Conservation (phyloP, 2,888 invertebrate species). For the Drosophila sordidapex region DNA sequence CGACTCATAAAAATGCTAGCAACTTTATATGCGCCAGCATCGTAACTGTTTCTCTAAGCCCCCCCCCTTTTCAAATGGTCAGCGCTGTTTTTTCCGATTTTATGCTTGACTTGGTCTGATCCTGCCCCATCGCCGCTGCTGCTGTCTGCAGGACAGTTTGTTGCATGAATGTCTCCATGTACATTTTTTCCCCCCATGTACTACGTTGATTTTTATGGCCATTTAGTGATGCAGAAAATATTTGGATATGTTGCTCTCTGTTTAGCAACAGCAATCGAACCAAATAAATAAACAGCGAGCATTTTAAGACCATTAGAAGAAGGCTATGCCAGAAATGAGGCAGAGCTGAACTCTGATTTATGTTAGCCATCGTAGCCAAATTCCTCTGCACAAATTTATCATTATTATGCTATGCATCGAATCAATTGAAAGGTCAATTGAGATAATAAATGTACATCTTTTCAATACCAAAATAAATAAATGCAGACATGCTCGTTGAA, state of each 20-base stretch:
- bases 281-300: constrained; percentile 53
- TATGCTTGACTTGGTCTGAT: constrained; percentile 59
- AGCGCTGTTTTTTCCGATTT: constrained; percentile 61
- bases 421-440: neutral
- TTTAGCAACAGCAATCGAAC: constrained; percentile 44
- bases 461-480: neutral
- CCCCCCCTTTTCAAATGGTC: constrained; percentile 4
- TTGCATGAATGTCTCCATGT: constrained; percentile 54
- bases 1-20: constrained; percentile 80
- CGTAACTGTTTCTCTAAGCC: constrained; percentile 17
- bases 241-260: constrained; percentile 53
- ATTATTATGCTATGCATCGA: neutral
- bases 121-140: constrained; percentile 1
- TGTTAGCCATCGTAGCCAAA: neutral
- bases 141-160: constrained; percentile 46
- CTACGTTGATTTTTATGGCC: constrained; percentile 71
- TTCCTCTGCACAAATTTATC: neutral
- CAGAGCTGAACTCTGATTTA: constrained; percentile 36
- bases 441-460: no score
- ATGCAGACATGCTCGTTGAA: no score
- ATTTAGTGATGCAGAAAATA: constrained; percentile 78
- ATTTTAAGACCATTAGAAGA: constrained; percentile 21
- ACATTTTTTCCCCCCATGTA: constrained; percentile 14
- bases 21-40: constrained; percentile 52
- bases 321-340: constrained; percentile 5